These are phyloP conservation scores for Teleiodes luculella DNA, from an alignment of 2,888 invertebrate species.

Conservation along the genomic window DNA sequence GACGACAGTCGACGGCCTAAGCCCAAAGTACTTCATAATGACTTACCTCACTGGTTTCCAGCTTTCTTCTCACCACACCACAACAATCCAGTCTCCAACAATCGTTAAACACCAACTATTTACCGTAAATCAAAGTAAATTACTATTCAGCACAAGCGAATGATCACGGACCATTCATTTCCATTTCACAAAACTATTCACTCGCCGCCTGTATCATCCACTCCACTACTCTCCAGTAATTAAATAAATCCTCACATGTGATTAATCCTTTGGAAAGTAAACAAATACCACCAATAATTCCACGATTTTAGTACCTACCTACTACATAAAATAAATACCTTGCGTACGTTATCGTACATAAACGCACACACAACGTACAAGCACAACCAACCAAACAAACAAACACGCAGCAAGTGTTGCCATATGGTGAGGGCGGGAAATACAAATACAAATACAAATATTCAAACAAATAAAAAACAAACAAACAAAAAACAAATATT, in stretches of 20 bases:
- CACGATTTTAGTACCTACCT: too few relatives aligned
- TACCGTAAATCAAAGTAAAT: constrained; percentile 73
- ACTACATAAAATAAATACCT: too few relatives aligned
- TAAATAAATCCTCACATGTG: constrained; percentile 52
- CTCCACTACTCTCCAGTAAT: too few relatives aligned
- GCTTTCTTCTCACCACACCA: constrained; percentile 46
- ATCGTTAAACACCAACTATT: constrained; percentile 66
- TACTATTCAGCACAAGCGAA: constrained; percentile 74
- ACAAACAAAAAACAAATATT: too few relatives aligned
- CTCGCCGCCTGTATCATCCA: too few relatives aligned
- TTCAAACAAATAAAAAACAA: too few relatives aligned
- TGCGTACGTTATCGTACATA: too few relatives aligned
- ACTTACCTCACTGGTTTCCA: constrained; percentile 56
- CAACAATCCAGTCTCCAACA: constrained; percentile 70
- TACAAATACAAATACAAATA: too few relatives aligned
- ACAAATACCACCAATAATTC: constrained; percentile 71
- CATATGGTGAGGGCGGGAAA: too few relatives aligned
- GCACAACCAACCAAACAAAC: too few relatives aligned
- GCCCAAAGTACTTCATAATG: constrained; percentile 27
- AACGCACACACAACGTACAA: too few relatives aligned
- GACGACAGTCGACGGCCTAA: constrained; percentile 21
- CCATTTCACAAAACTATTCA: constrained; percentile 53
- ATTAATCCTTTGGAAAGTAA: constrained; percentile 60
- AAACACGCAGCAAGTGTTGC: too few relatives aligned
- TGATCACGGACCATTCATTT: constrained; percentile 63